Evolutionary conservation across 2,797 vertebrate species (phyloP).

Genomic region (Gadopsis bispinosus): DNA sequence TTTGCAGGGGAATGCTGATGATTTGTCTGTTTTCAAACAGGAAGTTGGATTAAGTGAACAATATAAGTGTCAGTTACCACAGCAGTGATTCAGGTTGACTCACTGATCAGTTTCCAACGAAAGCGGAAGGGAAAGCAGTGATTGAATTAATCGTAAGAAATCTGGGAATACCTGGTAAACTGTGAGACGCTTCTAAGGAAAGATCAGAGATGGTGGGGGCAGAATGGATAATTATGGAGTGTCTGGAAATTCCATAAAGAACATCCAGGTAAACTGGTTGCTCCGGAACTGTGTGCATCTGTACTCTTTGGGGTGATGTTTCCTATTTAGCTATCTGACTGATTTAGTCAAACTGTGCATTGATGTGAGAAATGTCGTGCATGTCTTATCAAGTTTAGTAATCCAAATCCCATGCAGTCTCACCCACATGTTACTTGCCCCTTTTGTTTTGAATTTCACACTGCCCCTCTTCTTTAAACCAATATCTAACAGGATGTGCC

Average conservation of each 20-base stretch:
- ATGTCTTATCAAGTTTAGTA: conserved; percentile 42
- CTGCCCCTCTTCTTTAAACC: neutral
- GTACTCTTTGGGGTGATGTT: neutral
- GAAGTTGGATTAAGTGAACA: neutral
- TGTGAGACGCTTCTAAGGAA: conserved; percentile 44
- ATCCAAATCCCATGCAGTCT: neutral
- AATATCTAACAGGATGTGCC: neutral
- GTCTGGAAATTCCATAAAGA: neutral
- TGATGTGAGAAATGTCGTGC: neutral
- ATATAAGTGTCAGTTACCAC: neutral
- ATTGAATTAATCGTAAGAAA: neutral
- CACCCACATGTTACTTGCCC: neutral
- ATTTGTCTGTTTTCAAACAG: neutral
- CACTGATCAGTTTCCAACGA: conserved; percentile 28
- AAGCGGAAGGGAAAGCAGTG: neutral
- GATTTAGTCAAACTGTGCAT: neutral
- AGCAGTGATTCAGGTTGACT: conserved; percentile 25
- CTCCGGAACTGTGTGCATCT: too few relatives aligned
- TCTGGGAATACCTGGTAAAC: neutral
- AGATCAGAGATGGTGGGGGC: neutral
- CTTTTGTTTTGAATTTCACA: neutral
- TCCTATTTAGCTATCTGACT: neutral
- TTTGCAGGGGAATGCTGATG: neutral
- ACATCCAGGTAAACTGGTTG: neutral
- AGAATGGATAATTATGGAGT: neutral